Percentiles rank a stretch among this genome's conserved stretches.
phyloP scores from a whole-genome alignment of 2,113 vertebrate species.

The Zosterops hypoxanthus region DNA sequence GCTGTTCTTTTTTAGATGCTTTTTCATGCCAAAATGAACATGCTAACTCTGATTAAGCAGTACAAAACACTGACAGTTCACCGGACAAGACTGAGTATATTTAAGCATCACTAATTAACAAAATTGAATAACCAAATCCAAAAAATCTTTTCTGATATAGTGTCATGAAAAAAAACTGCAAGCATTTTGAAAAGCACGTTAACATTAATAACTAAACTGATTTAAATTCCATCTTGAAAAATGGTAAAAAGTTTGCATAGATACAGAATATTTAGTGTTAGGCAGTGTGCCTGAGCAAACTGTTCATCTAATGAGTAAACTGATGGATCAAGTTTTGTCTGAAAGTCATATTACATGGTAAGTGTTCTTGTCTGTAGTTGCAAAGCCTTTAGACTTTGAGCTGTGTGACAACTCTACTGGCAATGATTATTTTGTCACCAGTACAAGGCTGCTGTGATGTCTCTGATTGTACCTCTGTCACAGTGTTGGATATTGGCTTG shows the following conservation, averaged over 20 bases:
- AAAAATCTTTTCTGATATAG: neutral
- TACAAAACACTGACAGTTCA: neutral
- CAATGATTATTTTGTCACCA: neutral
- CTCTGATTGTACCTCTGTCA: neutral
- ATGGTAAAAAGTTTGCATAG: neutral
- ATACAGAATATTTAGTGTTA: neutral
- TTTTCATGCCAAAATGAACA: neutral
- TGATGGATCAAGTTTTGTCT: neutral
- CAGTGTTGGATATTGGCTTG: neutral
- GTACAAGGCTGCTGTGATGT: neutral
- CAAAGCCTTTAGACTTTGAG: neutral
- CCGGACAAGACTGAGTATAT: neutral
- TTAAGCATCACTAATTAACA: neutral
- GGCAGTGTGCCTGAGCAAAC: neutral
- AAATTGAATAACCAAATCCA: neutral
- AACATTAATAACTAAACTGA: neutral
- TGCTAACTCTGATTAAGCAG: neutral
- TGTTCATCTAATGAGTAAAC: neutral
- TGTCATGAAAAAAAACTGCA: neutral
- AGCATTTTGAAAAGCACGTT: neutral
- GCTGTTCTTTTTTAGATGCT: neutral
- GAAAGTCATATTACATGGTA: neutral
- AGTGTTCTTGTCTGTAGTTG: neutral
- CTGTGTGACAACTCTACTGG: neutral
- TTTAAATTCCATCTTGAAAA: neutral